phyloP scores from a whole-genome alignment of 2,888 invertebrate species.

The Lycophotia porphyrea region DNA sequence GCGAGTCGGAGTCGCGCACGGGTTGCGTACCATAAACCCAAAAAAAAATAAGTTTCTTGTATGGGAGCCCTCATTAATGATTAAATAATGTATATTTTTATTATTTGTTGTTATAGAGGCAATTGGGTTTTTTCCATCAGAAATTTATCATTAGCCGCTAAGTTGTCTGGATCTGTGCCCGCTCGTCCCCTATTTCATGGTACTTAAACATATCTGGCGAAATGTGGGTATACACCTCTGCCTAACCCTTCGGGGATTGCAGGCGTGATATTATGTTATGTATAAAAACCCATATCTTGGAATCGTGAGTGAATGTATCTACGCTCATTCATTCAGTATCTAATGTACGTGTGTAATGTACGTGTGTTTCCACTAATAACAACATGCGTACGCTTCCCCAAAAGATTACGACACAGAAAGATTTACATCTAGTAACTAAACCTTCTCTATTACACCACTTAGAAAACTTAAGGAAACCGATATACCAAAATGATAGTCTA shows the following conservation, averaged over 20 bases:
- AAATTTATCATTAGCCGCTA: too few species aligned
- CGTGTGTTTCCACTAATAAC: neutral
- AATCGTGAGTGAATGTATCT: neutral
- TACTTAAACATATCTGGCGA: neutral
- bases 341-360: neutral
- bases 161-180: too few species aligned
- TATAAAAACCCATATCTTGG: neutral
- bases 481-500: constrained; percentile 50
- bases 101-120: too few species aligned
- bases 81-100: too few species aligned
- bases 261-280: neutral
- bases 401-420: constrained; percentile 4
- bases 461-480: constrained; percentile 42
- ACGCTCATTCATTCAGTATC: neutral
- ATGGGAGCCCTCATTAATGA: too few species aligned
- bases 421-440: constrained; percentile 4
- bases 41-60: too few species aligned
- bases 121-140: too few species aligned
- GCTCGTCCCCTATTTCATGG: too few species aligned
- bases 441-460: constrained; percentile 14
- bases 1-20: too few species aligned
- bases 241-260: neutral
- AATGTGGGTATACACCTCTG: neutral
- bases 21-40: too few species aligned
- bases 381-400: neutral